Evolutionary conservation across 2,113 vertebrate genomes (phyloP).

Genomic region (Hemiscyllium ocellatum): DNA sequence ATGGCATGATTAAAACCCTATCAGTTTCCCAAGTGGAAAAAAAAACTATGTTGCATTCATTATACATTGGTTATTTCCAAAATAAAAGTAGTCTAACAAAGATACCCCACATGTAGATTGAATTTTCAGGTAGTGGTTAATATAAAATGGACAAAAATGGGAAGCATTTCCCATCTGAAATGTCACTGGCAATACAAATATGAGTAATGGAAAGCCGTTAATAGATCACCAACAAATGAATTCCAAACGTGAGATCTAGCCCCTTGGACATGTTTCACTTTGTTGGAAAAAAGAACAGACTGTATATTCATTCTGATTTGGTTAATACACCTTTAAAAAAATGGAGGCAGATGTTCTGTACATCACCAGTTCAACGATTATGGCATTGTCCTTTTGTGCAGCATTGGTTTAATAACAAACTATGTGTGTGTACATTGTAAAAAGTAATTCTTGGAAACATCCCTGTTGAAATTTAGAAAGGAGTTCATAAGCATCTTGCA

Average conservation of each 20-base stretch:
- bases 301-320: not conserved
- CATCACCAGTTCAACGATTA: not conserved
- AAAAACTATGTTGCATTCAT: not conserved
- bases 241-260: not conserved
- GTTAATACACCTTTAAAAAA: not conserved
- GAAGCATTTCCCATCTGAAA: not conserved
- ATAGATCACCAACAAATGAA: not conserved
- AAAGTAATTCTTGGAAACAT: not conserved
- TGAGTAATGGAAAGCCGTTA: not conserved
- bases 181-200: not conserved
- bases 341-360: not conserved
- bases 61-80: not conserved
- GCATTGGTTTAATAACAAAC: not conserved
- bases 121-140: not conserved
- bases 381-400: not conserved
- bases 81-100: not conserved
- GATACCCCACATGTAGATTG: not conserved
- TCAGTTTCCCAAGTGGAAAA: not conserved
- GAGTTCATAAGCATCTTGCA: not conserved
- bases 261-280: not conserved
- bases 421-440: not conserved
- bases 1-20: not conserved
- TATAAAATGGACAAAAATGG: not conserved
- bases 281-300: not conserved
- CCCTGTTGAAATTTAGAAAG: not conserved